Base-by-base conservation (phyloP, 2,888 invertebrate genomes). In the Endotricha flammealis region DNA sequence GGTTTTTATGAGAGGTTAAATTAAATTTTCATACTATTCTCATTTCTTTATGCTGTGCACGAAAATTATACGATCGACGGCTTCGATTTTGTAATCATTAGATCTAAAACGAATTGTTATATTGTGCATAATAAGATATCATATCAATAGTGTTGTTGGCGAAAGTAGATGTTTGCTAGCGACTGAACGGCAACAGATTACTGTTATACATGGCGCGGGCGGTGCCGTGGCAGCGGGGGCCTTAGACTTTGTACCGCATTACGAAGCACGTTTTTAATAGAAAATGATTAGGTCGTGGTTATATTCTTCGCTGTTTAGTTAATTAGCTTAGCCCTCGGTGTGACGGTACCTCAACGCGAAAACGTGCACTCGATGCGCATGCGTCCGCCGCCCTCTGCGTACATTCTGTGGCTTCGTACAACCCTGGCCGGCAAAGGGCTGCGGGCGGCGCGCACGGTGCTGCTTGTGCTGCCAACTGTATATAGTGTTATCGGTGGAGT, bases 31-130 rank as follows among this genome's bases (percentile, higher is more conserved):
- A 67, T 76, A 75, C 66, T 72, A 68, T 66, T 78, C 61, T 66
- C 63, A 55, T 70, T 69, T 66, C 67, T 71, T 72, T 64, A 75
- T 75, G 85, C 85, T 85, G 83, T 85, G 83, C 85, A 85, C 85
- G n/a, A n/a, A 77, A 76, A 77, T 66, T 60, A 63, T 67, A 58
- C 57, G 57, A 66, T 64, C 73, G 67, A 67, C 62, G 71, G 79
- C 80, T 76, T 78, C 63, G 63, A 63, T 67, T 64, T 56, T 68
- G 56, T 71, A 69, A 64, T 65, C 59, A 58, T 61, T 75, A 76
- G 71, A 62, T 71, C 52, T 70, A 64, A 65, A 59, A 64, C 53
- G 61, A 69, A 65, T 81, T 80, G 80, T 80, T 81, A 73, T 70
- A 75, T 72, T 68, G 71, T 73, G 78, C 76, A 68, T 68, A 71